These are phyloP conservation scores for Virgularia gustaviana DNA, from an alignment of 92 coral and sea anemone genomes.

Conservation along the genomic window DNA sequence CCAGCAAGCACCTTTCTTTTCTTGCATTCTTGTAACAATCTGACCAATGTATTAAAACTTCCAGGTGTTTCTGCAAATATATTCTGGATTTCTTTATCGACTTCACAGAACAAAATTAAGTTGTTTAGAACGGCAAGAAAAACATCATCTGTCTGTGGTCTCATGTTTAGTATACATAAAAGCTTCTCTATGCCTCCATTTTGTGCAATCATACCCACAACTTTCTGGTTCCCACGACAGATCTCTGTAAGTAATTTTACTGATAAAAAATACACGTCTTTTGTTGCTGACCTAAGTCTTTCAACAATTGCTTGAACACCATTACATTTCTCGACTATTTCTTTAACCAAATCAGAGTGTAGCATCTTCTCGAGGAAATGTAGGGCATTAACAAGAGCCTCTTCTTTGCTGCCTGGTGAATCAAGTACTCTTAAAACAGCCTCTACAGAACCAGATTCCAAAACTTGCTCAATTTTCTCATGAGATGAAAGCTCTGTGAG, in stretches of 20 bases:
- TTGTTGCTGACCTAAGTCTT: slow-evolving; percentile 58
- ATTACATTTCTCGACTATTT: slow-evolving; percentile 44
- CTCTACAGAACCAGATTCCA: slow-evolving; percentile 60
- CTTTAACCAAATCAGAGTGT: slow-evolving; percentile 47
- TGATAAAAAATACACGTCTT: slow-evolving; percentile 66
- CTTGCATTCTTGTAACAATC: slow-evolving; percentile 65
- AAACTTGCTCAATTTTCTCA: slow-evolving; percentile 55
- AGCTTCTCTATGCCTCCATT: slow-evolving; percentile 78
- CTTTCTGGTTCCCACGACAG: slow-evolving; percentile 49
- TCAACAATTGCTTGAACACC: slow-evolving; percentile 62
- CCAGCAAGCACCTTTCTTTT: slow-evolving; percentile 78
- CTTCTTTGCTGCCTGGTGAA: slow-evolving; percentile 62
- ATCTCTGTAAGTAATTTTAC: slow-evolving; percentile 68
- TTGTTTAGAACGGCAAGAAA: slow-evolving; percentile 68
- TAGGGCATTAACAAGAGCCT: slow-evolving; percentile 60
- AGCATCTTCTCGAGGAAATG: slow-evolving; percentile 65
- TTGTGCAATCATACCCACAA: slow-evolving; percentile 64
- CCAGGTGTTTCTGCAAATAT: slow-evolving; percentile 68
- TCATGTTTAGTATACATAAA: slow-evolving; percentile 58
- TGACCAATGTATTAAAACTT: slow-evolving; percentile 67
- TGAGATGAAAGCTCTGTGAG: slow-evolving; percentile 68
- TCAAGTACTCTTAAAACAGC: slow-evolving; percentile 61
- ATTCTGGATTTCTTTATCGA: slow-evolving; percentile 69
- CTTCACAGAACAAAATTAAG: slow-evolving; percentile 60
- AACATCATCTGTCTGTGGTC: slow-evolving; percentile 65